Conservation (phyloP, 1,140 invertebrate genomes). For the Scaptodrosophila lebanonensis region DNA sequence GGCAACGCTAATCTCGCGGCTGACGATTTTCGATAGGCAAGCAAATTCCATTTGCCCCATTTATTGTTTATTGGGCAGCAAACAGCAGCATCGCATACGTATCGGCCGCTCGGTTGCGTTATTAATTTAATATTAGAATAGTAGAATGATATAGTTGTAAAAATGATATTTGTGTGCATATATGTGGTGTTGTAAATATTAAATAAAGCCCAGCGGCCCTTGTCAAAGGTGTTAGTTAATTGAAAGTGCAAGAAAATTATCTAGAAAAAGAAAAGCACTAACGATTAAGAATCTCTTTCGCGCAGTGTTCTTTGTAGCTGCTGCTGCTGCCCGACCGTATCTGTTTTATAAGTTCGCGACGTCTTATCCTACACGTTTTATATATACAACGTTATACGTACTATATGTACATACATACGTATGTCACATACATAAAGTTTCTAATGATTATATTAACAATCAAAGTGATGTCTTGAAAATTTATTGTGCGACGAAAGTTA, state of each 20-base stretch:
- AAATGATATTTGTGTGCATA: too few relatives aligned
- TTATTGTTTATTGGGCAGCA: constrained; percentile 33
- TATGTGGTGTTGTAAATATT: constrained; percentile 17
- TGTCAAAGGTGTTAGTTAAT: constrained; percentile 13
- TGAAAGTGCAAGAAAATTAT: constrained; percentile 11
- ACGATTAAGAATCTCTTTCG: constrained; percentile 14
- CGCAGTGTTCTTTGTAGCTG: constrained; percentile 24
- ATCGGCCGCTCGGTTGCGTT: constrained; percentile 38
- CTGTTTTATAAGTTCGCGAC: too few relatives aligned
- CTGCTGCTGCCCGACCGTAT: constrained; percentile 22
- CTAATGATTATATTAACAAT: constrained; percentile 19
- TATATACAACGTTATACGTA: too few relatives aligned
- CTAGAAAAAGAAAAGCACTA: constrained; percentile 19
- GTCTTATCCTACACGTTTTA: too few relatives aligned
- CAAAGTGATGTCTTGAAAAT: constrained; percentile 11
- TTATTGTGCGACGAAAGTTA: constrained; percentile 11
- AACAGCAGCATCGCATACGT: constrained; percentile 25
- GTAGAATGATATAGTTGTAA: constrained; percentile 17
- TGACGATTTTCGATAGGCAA: constrained; percentile 24
- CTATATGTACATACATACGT: constrained; percentile 24
- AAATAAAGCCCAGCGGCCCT: too few relatives aligned
- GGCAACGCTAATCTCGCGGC: constrained; percentile 19
- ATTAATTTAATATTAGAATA: constrained; percentile 48
- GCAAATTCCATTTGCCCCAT: constrained; percentile 6
- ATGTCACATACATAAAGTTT: constrained; percentile 15